A percentile compares a stretch with the other conserved stretches of the same genome.
Evolutionary conservation across 2,888 invertebrate genomes (phyloP).

Genomic region (Seira ritae): DNA sequence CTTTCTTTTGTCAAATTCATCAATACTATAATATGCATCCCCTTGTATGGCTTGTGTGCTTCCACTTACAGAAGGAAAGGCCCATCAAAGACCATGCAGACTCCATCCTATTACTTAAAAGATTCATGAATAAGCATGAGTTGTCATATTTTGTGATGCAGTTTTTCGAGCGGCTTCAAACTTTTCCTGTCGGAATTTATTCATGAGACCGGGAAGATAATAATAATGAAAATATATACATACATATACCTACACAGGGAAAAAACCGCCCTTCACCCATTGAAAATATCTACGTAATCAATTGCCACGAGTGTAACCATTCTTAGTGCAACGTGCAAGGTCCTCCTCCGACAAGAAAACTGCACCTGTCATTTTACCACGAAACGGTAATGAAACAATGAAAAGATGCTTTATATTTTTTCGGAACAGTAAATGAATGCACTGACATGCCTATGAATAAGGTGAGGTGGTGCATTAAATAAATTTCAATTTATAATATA

Average conservation of each 20-base stretch:
- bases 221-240: too few species aligned
- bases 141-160: background rate
- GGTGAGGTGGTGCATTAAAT: background rate
- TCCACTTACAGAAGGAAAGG: too few species aligned
- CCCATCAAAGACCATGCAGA: background rate
- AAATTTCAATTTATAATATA: background rate
- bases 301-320: too few species aligned
- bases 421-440: background rate
- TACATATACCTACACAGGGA: background rate
- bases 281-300: too few species aligned
- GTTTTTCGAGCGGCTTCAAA: background rate
- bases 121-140: slow-evolving; percentile 8
- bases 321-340: too few species aligned
- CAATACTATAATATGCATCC: background rate
- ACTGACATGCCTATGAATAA: background rate
- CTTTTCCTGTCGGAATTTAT: background rate
- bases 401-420: too few species aligned
- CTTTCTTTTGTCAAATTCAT: background rate
- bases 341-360: too few species aligned
- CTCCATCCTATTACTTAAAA: background rate
- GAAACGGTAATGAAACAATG: too few species aligned
- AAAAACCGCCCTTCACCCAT: slow-evolving; percentile 1
- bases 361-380: too few species aligned
- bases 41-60: background rate
- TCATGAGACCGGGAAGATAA: background rate